A percentile compares a stretch with the other conserved stretches of the same genome.
phyloP scores from a whole-genome alignment of 2,888 invertebrate genomes.

The Tipula confusa region DNA sequence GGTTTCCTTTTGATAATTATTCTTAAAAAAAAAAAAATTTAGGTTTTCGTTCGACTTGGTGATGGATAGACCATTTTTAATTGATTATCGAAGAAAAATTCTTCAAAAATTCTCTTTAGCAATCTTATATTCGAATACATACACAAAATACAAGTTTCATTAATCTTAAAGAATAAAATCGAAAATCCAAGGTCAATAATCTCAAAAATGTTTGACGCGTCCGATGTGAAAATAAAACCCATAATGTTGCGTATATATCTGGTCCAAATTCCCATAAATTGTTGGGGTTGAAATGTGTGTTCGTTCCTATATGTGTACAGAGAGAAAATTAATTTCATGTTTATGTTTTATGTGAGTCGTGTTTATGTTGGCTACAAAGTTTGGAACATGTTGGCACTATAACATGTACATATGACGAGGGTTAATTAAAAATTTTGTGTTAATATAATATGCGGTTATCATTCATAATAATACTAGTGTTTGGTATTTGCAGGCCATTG shows the following conservation, averaged over 20 bases:
- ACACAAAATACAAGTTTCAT: not conserved
- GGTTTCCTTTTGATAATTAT: not conserved
- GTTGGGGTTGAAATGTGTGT: not conserved
- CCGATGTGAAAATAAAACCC: not conserved
- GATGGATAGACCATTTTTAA: slow-evolving; percentile 21
- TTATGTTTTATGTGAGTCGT: not conserved
- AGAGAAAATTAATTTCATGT: slow-evolving; percentile 8
- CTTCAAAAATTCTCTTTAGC: not conserved
- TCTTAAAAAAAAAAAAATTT: too few species aligned
- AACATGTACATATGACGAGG: not conserved
- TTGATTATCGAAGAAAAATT: not conserved
- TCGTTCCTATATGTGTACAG: too few species aligned
- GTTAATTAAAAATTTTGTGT: not conserved
- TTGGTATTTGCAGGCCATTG: too few species aligned
- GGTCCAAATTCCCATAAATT: not conserved
- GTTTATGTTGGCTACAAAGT: not conserved
- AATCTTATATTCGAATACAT: not conserved
- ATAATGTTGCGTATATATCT: not conserved
- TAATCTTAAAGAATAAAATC: not conserved
- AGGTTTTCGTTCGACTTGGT: not conserved
- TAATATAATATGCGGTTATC: not conserved
- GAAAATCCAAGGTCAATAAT: not conserved
- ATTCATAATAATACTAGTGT: not conserved
- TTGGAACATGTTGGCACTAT: not conserved
- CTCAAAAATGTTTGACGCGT: not conserved